These are phyloP conservation scores for Mastigias papua DNA, from an alignment of 30 jellyfish, hydroid and myxozoan species.

Conservation along the genomic window DNA sequence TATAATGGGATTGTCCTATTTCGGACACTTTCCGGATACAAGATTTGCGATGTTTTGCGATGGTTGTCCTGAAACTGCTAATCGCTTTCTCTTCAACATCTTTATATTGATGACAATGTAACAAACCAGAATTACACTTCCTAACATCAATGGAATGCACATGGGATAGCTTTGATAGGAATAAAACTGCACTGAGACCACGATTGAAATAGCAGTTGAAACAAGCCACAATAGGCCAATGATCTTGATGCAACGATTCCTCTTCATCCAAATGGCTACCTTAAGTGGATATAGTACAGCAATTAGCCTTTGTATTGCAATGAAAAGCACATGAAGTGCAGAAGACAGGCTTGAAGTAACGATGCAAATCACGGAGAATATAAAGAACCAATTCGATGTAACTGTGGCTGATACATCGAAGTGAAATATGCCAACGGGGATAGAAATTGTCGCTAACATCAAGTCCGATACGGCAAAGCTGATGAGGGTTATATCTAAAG, in stretches of 20 bases:
- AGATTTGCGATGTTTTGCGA: background rate
- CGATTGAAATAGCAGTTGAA: background rate
- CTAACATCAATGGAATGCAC: background rate
- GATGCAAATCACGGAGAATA: background rate
- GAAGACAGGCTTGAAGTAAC: background rate
- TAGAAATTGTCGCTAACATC: background rate
- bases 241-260: background rate
- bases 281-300: conserved; percentile 19
- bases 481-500: background rate
- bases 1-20: background rate
- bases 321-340: conserved; percentile 17
- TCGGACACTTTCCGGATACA: background rate
- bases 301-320: conserved; percentile 22
- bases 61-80: no score
- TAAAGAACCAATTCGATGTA: background rate
- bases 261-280: background rate
- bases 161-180: background rate
- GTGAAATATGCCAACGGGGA: background rate
- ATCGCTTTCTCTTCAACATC: background rate
- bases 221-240: background rate
- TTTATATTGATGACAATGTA: background rate
- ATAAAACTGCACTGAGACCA: background rate
- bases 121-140: background rate
- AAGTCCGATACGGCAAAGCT: background rate
- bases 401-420: background rate